Percentiles rank a stretch among this genome's conserved stretches.
Conservation (phyloP, 2,888 invertebrate genomes). For the Agrotis puta region DNA sequence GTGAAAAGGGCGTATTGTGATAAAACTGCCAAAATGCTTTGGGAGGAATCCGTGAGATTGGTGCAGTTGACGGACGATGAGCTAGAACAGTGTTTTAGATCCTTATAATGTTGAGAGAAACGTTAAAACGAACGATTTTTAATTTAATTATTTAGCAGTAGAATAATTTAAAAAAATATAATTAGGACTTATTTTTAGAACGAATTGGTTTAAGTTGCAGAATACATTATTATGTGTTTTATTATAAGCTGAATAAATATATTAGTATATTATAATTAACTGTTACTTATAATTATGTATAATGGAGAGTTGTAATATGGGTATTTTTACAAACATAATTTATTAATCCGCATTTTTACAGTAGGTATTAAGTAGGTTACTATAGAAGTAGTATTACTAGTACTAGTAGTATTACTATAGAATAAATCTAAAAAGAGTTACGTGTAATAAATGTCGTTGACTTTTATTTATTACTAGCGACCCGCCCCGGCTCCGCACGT, state of each 20-base stretch:
- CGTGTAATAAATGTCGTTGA: neutral
- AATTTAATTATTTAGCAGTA: too few species aligned
- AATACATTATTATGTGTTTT: neutral
- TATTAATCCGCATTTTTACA: too few species aligned
- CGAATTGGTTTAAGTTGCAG: neutral
- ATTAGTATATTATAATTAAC: too few species aligned
- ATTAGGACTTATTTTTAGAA: neutral
- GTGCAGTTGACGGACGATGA: constrained; percentile 92
- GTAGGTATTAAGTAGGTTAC: too few species aligned
- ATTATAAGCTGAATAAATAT: neutral
- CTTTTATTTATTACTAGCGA: neutral
- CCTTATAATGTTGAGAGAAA: neutral
- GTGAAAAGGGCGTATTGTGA: constrained; percentile 90
- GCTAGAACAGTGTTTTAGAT: constrained; percentile 87
- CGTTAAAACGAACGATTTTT: neutral
- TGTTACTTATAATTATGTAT: too few species aligned
- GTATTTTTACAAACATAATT: too few species aligned
- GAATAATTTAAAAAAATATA: too few species aligned
- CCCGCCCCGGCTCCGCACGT: too few species aligned
- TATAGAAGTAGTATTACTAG: too few species aligned
- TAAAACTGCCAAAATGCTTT: constrained; percentile 93
- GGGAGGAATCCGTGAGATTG: constrained; percentile 94
- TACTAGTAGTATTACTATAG: too few species aligned
- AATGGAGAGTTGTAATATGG: too few species aligned
- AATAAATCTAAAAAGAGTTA: too few species aligned